Evolutionary conservation across 2,113 vertebrate genomes (phyloP), one percentile per base, ranked within the genome.

Genomic region (Rhea pennata): DNA sequence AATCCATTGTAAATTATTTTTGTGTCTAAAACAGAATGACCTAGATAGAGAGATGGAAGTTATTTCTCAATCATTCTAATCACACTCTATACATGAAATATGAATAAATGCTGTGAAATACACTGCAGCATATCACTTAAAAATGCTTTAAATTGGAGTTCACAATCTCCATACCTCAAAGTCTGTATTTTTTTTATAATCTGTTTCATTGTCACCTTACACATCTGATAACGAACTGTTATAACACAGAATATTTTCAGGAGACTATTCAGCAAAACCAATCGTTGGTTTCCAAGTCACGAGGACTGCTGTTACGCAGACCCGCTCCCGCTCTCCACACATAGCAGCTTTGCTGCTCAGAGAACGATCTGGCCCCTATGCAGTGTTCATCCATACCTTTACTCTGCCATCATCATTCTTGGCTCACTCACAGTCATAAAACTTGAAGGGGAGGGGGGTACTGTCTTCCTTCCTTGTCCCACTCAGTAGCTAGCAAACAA

Each of bases 261-360:
- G 88, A 56, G 10, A 42, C 31, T 69, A 65, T 48, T 4, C 15
- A 76, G 42, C 31, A 84, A 66, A 88, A 92, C 27, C 10, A 15
- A 54, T 75, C 42, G n/a, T 19, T 59, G 8, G 26, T 79, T 82
- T 93, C 31, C 50, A 66, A 79, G 29, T 61, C 26, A 42, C 12
- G 6, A 0, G 1, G 42, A 39, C 6, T 67, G 59, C 17, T 16
- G 1, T 11, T 36, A 26, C 2, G 15, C 16, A 84, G 17, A 21
- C 13, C 15, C 46, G 36, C 42, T 84, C 50, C 23, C 20, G 39
- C n/a, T 29, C 65, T 54, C 58, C 20, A 3, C 75, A 65, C 17
- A 62, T 42, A 71, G 59, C 9, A 92, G 39, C 11, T 64, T 46
- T 83, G 21, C 26, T 59, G 36, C 29, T 61, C 22, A 8, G 6